Conservation (phyloP, 2,113 vertebrate species). For the Tychaedon coryphoeus region DNA sequence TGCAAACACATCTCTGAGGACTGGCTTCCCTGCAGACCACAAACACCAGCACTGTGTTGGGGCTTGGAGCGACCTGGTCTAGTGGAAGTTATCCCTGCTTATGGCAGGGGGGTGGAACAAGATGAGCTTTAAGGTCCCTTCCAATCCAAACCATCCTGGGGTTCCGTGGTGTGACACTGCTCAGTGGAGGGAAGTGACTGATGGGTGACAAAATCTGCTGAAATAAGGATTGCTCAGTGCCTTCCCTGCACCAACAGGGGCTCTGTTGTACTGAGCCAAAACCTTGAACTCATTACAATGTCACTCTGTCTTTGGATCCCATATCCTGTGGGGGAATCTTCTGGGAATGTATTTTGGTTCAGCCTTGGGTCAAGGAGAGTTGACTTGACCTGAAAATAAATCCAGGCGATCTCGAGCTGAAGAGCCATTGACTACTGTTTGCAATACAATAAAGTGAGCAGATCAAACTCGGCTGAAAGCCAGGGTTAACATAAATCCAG, state of each 20-base stretch:
- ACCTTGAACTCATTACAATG: constrained; percentile 51
- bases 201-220: not conserved
- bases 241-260: not conserved
- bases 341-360: constrained; percentile 61
- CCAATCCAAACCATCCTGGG: not conserved
- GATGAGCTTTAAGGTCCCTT: not conserved
- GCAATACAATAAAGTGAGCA: constrained; percentile 54
- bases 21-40: not conserved
- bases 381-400: constrained; percentile 69
- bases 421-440: constrained; percentile 68
- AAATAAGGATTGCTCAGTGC: not conserved
- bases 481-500: constrained; percentile 50
- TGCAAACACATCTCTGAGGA: not conserved
- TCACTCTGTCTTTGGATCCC: constrained; percentile 42
- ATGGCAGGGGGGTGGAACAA: not conserved
- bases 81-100: not conserved
- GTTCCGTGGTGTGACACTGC: not conserved
- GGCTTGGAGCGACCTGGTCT: not conserved
- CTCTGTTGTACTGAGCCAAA: not conserved
- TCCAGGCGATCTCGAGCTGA: constrained; percentile 41
- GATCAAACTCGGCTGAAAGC: constrained; percentile 28
- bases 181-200: not conserved
- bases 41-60: not conserved
- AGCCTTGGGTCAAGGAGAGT: constrained; percentile 59
- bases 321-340: constrained; percentile 46